Percentiles rank a stretch among this genome's conserved stretches.
phyloP scores from a whole-genome alignment of 2,888 invertebrate genomes.

The Erebia ligea region DNA sequence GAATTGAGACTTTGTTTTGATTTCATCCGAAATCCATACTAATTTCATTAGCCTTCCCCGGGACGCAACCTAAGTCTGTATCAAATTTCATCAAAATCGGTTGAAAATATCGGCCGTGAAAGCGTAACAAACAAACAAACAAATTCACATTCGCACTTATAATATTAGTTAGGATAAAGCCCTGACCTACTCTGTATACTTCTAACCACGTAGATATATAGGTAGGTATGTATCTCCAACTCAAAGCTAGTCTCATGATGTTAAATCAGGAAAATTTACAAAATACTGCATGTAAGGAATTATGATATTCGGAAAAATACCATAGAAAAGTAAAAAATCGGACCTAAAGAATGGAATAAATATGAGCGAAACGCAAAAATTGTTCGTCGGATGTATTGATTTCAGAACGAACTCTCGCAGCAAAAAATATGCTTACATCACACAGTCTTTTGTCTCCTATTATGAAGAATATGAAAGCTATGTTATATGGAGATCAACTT shows the following conservation, averaged over 20 bases:
- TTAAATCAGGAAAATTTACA: conserved; percentile 8
- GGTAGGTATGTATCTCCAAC: neutral
- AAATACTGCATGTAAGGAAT: neutral
- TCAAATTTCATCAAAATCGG: too few relatives aligned
- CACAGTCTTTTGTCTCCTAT: conserved; percentile 76
- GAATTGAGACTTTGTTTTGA: neutral
- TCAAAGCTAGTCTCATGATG: neutral
- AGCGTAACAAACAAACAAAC: too few relatives aligned
- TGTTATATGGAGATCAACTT: conserved; percentile 49
- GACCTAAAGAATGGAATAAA: conserved; percentile 11
- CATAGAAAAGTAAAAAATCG: conserved; percentile 9
- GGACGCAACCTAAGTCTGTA: too few relatives aligned
- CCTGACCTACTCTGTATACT: too few relatives aligned
- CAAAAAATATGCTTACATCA: conserved; percentile 82
- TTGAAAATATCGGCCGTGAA: too few relatives aligned
- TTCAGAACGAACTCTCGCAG: conserved; percentile 62
- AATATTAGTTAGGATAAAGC: too few relatives aligned
- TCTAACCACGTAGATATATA: too few relatives aligned
- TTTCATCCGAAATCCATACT: too few relatives aligned
- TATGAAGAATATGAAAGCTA: conserved; percentile 58
- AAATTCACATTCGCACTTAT: too few relatives aligned
- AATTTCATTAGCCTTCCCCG: too few relatives aligned
- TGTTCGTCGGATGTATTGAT: conserved; percentile 63
- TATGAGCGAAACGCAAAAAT: conserved; percentile 24
- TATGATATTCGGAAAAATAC: neutral